A percentile compares a stretch with the other conserved stretches of the same genome.
These are phyloP conservation scores for Portunus trituberculatus DNA, from an alignment of 1,140 invertebrate genomes.

Conservation along the genomic window DNA sequence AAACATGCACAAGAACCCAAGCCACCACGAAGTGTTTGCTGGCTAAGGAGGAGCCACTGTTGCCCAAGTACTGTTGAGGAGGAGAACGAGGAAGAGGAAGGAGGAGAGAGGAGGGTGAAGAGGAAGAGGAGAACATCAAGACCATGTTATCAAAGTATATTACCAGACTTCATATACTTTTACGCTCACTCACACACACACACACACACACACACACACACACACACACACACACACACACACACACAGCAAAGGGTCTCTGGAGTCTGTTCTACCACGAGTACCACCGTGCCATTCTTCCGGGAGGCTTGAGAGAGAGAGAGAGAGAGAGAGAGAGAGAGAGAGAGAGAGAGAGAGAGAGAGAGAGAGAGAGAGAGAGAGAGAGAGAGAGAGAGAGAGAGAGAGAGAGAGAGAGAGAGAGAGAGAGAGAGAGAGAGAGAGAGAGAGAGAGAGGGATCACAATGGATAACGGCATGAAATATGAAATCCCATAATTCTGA, in stretches of 20 bases:
- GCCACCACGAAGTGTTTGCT: background rate
- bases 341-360: slow-evolving; percentile 6
- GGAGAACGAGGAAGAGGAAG: background rate
- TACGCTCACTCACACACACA: too few species aligned
- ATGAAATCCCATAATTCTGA: too few species aligned
- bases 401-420: too few species aligned
- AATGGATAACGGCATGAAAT: too few species aligned
- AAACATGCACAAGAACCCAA: background rate
- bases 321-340: background rate
- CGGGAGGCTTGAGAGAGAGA: background rate
- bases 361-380: background rate
- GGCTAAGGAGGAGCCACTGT: background rate
- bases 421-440: slow-evolving; percentile 20
- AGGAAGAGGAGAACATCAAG: background rate
- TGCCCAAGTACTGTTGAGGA: background rate
- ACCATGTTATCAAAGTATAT: too few species aligned
- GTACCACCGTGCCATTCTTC: too few species aligned
- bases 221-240: too few species aligned
- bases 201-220: too few species aligned
- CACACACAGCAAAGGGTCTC: too few species aligned
- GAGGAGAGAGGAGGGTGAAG: background rate
- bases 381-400: slow-evolving; percentile 20
- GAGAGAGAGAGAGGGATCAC: background rate
- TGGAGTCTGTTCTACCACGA: too few species aligned
- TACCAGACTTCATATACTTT: too few species aligned